Evolutionary conservation across 2,113 vertebrate genomes (phyloP).

Genomic region (Hyperoodon ampullatus): DNA sequence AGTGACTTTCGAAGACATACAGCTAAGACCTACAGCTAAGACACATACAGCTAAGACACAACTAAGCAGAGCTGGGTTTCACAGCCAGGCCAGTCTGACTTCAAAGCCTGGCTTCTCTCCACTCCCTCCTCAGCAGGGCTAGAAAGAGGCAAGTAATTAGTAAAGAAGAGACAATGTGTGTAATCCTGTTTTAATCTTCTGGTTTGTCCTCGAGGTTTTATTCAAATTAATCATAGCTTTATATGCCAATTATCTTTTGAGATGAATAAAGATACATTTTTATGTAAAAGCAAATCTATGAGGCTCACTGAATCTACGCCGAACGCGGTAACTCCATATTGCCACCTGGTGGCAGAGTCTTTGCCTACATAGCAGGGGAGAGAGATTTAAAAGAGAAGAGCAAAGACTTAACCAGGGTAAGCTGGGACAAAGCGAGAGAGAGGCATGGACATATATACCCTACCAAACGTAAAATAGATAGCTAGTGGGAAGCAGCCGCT

Average conservation of each 20-base stretch:
- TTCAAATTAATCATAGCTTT: slow-evolving; percentile 20
- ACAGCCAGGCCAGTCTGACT: background rate
- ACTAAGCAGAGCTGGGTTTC: background rate
- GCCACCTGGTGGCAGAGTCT: slow-evolving; percentile 68
- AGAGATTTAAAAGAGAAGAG: background rate
- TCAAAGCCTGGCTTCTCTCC: background rate
- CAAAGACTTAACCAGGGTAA: background rate
- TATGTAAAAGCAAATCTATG: background rate
- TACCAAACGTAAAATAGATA: no score
- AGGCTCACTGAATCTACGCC: background rate
- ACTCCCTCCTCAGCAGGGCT: background rate
- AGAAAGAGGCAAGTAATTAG: background rate
- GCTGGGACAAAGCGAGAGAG: no score
- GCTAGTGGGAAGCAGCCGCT: no score
- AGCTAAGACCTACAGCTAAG: background rate
- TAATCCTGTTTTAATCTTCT: background rate
- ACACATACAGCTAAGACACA: background rate
- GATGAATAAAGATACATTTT: background rate
- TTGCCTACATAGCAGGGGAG: background rate
- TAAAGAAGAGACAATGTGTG: background rate
- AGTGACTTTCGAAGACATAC: background rate
- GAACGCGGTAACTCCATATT: background rate
- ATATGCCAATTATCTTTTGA: background rate
- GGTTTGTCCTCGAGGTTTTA: background rate
- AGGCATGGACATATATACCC: no score